phyloP scores from a whole-genome alignment of 2,113 vertebrate species.

The Spermophilus dauricus region DNA sequence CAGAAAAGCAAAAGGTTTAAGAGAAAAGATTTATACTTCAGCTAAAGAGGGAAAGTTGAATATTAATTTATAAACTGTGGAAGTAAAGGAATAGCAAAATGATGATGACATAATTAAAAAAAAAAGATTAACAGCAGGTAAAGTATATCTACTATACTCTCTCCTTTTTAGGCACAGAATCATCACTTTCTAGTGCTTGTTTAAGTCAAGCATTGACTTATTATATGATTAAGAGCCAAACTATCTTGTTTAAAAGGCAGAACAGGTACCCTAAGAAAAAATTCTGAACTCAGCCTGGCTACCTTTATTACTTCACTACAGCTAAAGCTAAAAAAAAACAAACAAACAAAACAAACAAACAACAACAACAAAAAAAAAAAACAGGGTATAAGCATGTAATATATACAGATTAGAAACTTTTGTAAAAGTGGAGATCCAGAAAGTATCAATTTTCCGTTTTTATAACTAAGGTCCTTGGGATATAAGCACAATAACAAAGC shows the following conservation, averaged over 20 bases:
- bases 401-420: neutral
- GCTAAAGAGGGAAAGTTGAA: constrained; percentile 6
- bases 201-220: constrained; percentile 40
- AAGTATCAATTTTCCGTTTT: neutral
- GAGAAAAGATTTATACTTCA: neutral
- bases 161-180: neutral
- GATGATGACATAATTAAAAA: neutral
- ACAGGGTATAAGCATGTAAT: neutral
- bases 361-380: neutral
- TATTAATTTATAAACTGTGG: neutral
- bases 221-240: neutral
- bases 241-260: neutral
- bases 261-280: neutral
- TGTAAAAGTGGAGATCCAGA: neutral
- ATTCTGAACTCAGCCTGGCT: neutral
- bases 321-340: neutral
- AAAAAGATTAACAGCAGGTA: neutral
- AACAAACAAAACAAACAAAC: no score
- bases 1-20: constrained; percentile 19
- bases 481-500: neutral
- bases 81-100: neutral
- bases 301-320: constrained; percentile 38
- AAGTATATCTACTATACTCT: neutral
- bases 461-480: constrained; percentile 23
- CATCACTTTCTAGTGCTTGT: constrained; percentile 13